Conservation (phyloP, 2,113 vertebrate genomes). For the Festucalex cinctus region DNA sequence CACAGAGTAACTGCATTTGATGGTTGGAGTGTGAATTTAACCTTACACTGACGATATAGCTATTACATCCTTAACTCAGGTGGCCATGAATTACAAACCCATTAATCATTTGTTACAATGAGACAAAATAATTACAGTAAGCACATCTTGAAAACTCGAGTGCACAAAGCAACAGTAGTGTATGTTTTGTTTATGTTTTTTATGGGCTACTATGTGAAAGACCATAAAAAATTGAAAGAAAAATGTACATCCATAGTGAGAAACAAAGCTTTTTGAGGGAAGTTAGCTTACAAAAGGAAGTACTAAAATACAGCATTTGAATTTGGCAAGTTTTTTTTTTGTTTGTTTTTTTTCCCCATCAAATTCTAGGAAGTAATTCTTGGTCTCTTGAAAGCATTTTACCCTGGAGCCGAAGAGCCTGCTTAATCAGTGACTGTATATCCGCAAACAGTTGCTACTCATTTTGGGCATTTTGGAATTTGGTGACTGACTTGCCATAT, state of each 20-base stretch:
- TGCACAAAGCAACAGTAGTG: background rate
- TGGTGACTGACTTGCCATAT: background rate
- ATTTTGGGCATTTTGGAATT: background rate
- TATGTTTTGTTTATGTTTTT: background rate
- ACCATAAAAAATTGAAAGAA: background rate
- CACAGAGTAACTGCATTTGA: constrained; percentile 1
- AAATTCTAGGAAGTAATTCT: background rate
- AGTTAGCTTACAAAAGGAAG: too few relatives aligned
- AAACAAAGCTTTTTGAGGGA: background rate
- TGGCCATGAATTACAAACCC: background rate
- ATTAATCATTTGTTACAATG: constrained; percentile 6
- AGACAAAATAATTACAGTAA: constrained; percentile 17
- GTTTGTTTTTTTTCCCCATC: background rate
- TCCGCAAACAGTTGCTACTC: background rate
- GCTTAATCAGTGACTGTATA: background rate
- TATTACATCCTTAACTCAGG: constrained; percentile 30
- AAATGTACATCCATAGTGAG: too few relatives aligned
- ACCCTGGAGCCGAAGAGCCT: background rate
- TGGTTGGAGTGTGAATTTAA: constrained; percentile 12
- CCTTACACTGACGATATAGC: constrained; percentile 25
- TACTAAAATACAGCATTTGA: background rate
- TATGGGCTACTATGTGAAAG: background rate
- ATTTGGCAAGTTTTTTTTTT: too few relatives aligned
- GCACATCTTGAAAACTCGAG: background rate
- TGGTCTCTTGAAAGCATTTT: background rate